Percentiles rank a stretch among this genome's conserved stretches.
Evolutionary conservation across 2,113 vertebrate species (phyloP).

Genomic region (Garra rufa): DNA sequence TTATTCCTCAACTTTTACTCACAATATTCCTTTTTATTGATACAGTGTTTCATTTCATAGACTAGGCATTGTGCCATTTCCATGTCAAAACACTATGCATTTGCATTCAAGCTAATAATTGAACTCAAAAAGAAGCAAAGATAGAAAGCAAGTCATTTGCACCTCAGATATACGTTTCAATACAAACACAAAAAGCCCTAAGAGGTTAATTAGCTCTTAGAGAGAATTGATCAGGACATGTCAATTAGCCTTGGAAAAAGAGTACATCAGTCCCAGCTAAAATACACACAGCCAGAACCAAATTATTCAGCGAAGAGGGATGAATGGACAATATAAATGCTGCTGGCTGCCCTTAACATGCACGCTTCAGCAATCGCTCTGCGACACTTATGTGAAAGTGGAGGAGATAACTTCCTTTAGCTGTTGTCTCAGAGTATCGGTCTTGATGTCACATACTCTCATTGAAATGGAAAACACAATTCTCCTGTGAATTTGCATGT

Average conservation of each 20-base stretch:
- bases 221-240: background rate
- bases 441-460: background rate
- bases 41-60: background rate
- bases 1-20: background rate
- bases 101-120: background rate
- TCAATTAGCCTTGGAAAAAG: background rate
- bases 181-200: background rate
- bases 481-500: constrained; percentile 16
- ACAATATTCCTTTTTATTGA: background rate
- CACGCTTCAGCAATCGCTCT: background rate
- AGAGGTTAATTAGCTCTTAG: background rate
- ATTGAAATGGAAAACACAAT: constrained; percentile 14
- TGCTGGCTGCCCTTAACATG: background rate
- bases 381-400: background rate
- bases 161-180: background rate
- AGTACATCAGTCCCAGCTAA: background rate
- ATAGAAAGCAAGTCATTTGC: background rate
- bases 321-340: constrained; percentile 1
- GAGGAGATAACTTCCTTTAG: constrained; percentile 7
- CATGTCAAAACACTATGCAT: background rate
- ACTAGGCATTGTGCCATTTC: background rate
- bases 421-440: background rate
- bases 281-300: background rate
- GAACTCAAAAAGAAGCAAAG: background rate
- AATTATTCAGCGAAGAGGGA: background rate